phyloP scores from a whole-genome alignment of 2,797 vertebrate species.

The Centroberyx gerrardi region DNA sequence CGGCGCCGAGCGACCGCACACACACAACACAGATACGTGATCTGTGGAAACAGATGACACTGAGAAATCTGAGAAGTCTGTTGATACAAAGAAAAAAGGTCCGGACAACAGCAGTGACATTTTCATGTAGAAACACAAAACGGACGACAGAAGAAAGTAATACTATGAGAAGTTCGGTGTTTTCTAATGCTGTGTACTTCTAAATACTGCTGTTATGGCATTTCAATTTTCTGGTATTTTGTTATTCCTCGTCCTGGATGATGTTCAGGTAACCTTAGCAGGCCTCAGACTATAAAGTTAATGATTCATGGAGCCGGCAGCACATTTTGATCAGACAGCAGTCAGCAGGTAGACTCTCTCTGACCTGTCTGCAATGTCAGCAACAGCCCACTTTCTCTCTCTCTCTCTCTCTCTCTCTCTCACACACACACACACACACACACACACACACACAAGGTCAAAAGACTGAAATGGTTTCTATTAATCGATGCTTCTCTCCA shows the following conservation, averaged over 20 bases:
- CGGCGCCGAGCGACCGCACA: slow-evolving; percentile 5
- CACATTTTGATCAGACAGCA: slow-evolving; percentile 52
- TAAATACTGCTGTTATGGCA: too few species aligned
- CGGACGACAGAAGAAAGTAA: not conserved
- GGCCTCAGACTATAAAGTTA: slow-evolving; percentile 64
- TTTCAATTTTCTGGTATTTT: slow-evolving; percentile 2
- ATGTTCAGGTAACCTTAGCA: slow-evolving; percentile 48
- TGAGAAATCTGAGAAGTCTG: slow-evolving; percentile 51
- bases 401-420: not conserved
- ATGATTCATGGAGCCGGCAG: slow-evolving; percentile 75
- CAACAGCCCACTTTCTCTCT: not conserved
- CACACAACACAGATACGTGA: slow-evolving; percentile 43
- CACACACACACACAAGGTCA: slow-evolving; percentile 24
- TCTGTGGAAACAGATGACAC: slow-evolving; percentile 66
- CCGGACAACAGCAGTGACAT: not conserved
- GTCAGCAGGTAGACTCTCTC: slow-evolving; percentile 42
- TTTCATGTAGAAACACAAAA: slow-evolving; percentile 7
- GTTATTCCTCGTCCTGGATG: slow-evolving; percentile 9
- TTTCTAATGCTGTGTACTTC: too few species aligned
- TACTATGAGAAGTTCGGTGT: not conserved
- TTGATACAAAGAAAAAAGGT: slow-evolving; percentile 15
- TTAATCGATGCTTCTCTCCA: not conserved
- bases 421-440: not conserved
- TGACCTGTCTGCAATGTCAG: slow-evolving; percentile 28
- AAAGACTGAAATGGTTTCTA: not conserved